Evolutionary conservation across 2,797 vertebrate species (phyloP).

Genomic region (Rhyacichthys aspro): DNA sequence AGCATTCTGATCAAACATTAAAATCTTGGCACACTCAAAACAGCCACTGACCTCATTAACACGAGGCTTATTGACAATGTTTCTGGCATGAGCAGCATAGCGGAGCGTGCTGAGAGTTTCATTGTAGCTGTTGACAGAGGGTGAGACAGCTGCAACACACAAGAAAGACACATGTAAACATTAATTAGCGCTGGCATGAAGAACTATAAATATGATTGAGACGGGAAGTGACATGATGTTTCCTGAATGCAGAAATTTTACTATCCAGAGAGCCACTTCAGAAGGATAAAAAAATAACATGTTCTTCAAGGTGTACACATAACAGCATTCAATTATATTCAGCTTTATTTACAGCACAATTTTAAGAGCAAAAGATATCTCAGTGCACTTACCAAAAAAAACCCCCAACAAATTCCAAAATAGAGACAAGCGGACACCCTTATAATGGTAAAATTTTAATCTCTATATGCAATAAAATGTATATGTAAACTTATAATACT

Average conservation of each 20-base stretch:
- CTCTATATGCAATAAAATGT: too few species aligned
- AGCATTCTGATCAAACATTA: conserved; percentile 13
- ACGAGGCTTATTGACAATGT: conserved; percentile 94
- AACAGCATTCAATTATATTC: too few species aligned
- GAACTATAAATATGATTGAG: neutral
- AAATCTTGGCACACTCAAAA: conserved; percentile 1
- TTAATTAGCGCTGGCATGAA: neutral
- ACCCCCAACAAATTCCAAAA: too few species aligned
- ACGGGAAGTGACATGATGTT: conserved; percentile 9
- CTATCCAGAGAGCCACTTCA: neutral
- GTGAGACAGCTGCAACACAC: conserved; percentile 88
- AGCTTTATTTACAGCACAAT: too few species aligned
- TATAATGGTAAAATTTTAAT: too few species aligned
- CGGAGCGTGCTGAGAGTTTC: conserved; percentile 97
- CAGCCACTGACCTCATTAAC: conserved; percentile 91
- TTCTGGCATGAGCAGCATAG: conserved; percentile 95
- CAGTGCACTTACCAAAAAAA: too few species aligned
- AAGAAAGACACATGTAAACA: conserved; percentile 16
- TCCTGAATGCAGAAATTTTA: conserved; percentile 7
- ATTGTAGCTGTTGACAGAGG: conserved; percentile 90
- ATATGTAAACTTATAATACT: too few species aligned
- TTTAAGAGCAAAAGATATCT: too few species aligned
- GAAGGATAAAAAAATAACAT: neutral
- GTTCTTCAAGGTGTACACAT: too few species aligned
- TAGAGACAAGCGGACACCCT: too few species aligned